These are phyloP conservation scores for Heliconius melpomene DNA, from an alignment of 1,140 invertebrate species.

Conservation along the genomic window DNA sequence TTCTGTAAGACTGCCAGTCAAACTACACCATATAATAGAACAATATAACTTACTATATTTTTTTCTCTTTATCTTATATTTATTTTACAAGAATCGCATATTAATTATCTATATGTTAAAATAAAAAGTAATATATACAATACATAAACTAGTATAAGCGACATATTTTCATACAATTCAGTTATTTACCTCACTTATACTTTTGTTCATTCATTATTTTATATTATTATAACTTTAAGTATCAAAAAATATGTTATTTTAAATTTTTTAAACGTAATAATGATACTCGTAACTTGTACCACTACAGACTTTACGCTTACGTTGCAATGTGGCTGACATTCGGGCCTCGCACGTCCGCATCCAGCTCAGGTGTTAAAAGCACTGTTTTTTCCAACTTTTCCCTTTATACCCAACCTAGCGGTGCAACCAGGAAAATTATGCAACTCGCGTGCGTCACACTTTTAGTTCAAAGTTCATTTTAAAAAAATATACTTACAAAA, in stretches of 20 bases:
- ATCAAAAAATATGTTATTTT: not conserved
- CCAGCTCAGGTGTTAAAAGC: conserved; percentile 55
- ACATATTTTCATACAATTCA: too few relatives aligned
- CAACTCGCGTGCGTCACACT: conserved; percentile 20
- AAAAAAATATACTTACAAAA: conserved; percentile 3
- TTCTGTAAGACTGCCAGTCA: too few relatives aligned
- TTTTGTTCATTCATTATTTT: too few relatives aligned
- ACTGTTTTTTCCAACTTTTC: conserved; percentile 47
- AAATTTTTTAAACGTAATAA: not conserved
- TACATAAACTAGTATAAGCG: too few relatives aligned
- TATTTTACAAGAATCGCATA: too few relatives aligned
- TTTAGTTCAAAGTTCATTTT: conserved; percentile 25
- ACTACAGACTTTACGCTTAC: conserved; percentile 41
- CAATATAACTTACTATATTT: too few relatives aligned
- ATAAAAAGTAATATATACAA: too few relatives aligned
- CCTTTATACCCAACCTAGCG: conserved; percentile 28
- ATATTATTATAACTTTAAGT: too few relatives aligned
- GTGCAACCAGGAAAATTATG: conserved; percentile 36
- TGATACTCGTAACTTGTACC: conserved; percentile 6
- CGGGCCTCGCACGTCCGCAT: conserved; percentile 54
- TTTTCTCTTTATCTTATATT: too few relatives aligned
- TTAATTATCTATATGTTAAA: too few relatives aligned
- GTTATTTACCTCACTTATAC: too few relatives aligned
- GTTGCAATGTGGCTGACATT: conserved; percentile 57
- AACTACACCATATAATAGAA: too few relatives aligned